Base-by-base conservation (phyloP, 2,797 vertebrate species). In the Cossypha polioptera region DNA sequence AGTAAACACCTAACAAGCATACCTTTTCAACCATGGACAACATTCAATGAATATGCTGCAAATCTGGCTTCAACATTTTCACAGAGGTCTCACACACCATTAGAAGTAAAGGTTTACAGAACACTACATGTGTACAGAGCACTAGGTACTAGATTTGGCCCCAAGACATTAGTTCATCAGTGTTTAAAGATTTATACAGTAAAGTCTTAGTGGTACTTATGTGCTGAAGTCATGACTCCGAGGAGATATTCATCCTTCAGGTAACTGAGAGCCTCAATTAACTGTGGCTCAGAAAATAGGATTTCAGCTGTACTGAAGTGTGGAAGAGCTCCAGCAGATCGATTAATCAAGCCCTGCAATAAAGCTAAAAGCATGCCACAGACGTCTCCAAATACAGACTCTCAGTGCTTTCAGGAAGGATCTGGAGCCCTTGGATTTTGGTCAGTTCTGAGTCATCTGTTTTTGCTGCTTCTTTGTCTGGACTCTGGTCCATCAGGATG, bases 171-270 rank as follows among this genome's bases (percentile, higher is more conserved):
- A 95, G 74, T 67, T 96, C 93, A 91, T 75, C 72, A 63, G 69
- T 85, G 58, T 93, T 95, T 96, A 94, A 96, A 95, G 87, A 96
- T 95, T 96, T 94, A 95, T 94, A 55, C 53, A 54, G 28, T 58
- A 45, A 90, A 90, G 50, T 62, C 78, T 85, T 87, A 89, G 84
- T 6, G 7, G 92, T 89, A 89, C 61, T 95, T 95, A 77, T 47
- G 26, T 73, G 63, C 59, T 92, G 92, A 88, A 94, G 84, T 95
- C 85, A 72, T 96, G 90, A 82, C 59, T 94, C 92, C 62, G 48
- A 95, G 76, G 54, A 92, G 55, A 84, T 71, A 96, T 48, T 91
- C 26, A 93, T 77, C 68, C 50, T 96, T 86, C 76, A 96, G 89
- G 74, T 96, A 96, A 92, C 81, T 36, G 42, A 38, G 29, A 90